A percentile compares a stretch with the other conserved stretches of the same genome.
Conservation (phyloP, 2,888 invertebrate genomes). For the Tetramorium bicarinatum region DNA sequence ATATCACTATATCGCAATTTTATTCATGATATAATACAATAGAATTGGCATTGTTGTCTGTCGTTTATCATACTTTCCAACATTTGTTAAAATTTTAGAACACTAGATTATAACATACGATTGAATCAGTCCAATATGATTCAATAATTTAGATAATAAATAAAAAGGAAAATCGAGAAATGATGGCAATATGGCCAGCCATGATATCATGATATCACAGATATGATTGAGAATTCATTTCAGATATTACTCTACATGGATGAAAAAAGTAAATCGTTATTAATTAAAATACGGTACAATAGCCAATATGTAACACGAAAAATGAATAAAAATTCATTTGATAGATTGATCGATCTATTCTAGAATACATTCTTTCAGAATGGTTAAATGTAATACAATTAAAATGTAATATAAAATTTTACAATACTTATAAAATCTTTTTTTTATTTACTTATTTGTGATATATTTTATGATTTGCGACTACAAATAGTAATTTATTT, state of each 20-base stretch:
- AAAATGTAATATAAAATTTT: not conserved
- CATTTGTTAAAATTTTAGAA: not conserved
- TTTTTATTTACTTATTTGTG: not conserved
- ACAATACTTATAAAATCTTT: not conserved
- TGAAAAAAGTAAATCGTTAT: slow-evolving; percentile 89
- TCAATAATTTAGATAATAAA: slow-evolving; percentile 87
- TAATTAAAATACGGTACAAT: not conserved
- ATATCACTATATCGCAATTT: not conserved
- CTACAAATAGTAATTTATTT: not conserved
- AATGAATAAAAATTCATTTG: not conserved
- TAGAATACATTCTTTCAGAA: not conserved
- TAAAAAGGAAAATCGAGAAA: slow-evolving; percentile 94
- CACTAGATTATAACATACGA: slow-evolving; percentile 42
- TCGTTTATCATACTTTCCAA: not conserved
- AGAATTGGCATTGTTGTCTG: not conserved
- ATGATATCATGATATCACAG: slow-evolving; percentile 95
- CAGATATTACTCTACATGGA: slow-evolving; percentile 93
- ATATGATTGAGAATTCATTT: slow-evolving; percentile 91
- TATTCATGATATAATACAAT: not conserved
- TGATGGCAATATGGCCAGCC: slow-evolving; percentile 96
- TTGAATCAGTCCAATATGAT: slow-evolving; percentile 74
- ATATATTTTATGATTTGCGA: not conserved
- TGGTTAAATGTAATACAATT: not conserved
- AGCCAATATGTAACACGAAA: not conserved
- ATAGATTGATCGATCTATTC: not conserved